Base-by-base conservation (phyloP, 2,888 invertebrate species). In the Atrina japonica region DNA sequence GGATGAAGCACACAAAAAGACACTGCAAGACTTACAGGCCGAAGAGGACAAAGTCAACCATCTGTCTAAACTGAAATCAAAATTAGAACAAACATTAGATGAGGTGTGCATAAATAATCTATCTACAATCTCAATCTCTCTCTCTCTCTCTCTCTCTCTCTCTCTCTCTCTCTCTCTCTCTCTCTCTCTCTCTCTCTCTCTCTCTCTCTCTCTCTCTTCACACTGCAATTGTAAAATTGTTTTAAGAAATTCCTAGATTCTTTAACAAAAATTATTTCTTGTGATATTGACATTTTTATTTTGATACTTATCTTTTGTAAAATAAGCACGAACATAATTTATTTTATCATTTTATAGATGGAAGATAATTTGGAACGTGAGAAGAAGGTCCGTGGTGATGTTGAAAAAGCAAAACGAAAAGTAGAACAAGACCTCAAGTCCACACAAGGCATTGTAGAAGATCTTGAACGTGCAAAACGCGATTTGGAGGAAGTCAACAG, bases 31-130 rank as follows among this genome's bases (percentile, higher is more conserved):
- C 70, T 89, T 92, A 29, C 91, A 92, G 88, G 97, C 97, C 81
- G 97, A 98, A 88, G 99, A 99, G 92, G 99, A 99, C 93, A 99
- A 99, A 93, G 96, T 97, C 91, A 99, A 99, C 93, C 99, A 99
- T 93, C 94, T 99, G 92, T 99, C 97, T 95, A 99, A 99, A 93
- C 97, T 99, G 85, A 99, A 99, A 93, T 95, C 96, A 89, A 99
- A 99, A 93, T 94, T 99, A 91, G 99, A 99, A 92, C 97, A 97
- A 92, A 98, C 97, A 89, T 94, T 99, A 81, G 99, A 99, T 92
- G 98, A 98, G 86, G 89, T 90, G 65, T 70, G 35, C 14, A 14
- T n/a, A n/a, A n/a, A n/a, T n/a, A n/a, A n/a, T n/a, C n/a, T n/a
- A n/a, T n/a, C n/a, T n/a, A n/a, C n/a, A n/a, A n/a, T n/a, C n/a